Evolutionary conservation across 2,113 vertebrate species (phyloP).

Genomic region (Scomber colias): DNA sequence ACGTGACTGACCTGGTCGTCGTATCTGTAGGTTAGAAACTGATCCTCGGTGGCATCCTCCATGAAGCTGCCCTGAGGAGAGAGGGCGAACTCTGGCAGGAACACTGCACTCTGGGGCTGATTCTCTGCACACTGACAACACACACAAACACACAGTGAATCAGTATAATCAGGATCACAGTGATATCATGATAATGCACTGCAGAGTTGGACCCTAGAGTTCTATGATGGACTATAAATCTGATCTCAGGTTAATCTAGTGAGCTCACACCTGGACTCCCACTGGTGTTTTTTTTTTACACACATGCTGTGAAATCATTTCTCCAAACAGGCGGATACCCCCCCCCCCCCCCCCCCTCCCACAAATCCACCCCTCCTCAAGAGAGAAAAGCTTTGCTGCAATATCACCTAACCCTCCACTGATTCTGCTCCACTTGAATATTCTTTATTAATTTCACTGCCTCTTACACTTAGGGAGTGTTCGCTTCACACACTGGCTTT

Average conservation of each 20-base stretch:
- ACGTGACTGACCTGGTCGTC: slow-evolving; percentile 88
- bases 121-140: slow-evolving; percentile 80
- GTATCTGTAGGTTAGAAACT: slow-evolving; percentile 91
- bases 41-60: slow-evolving; percentile 92
- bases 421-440: slow-evolving; percentile 4
- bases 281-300: slow-evolving; percentile 14
- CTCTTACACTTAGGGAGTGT: not conserved
- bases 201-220: not conserved
- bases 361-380: too few species aligned
- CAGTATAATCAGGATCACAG: not conserved
- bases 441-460: not conserved
- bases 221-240: slow-evolving; percentile 22
- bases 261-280: slow-evolving; percentile 10
- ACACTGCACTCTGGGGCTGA: slow-evolving; percentile 90
- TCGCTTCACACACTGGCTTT: not conserved
- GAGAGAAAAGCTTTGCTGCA: slow-evolving; percentile 20
- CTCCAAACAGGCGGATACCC: not conserved
- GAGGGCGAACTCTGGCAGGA: slow-evolving; percentile 94
- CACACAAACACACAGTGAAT: slow-evolving; percentile 19
- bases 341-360: too few species aligned
- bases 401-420: not conserved
- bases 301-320: slow-evolving; percentile 30
- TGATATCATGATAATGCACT: not conserved
- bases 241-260: slow-evolving; percentile 29
- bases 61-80: slow-evolving; percentile 96